Base-by-base conservation (phyloP, 2,113 vertebrate species). In the Hiodon tergisus region DNA sequence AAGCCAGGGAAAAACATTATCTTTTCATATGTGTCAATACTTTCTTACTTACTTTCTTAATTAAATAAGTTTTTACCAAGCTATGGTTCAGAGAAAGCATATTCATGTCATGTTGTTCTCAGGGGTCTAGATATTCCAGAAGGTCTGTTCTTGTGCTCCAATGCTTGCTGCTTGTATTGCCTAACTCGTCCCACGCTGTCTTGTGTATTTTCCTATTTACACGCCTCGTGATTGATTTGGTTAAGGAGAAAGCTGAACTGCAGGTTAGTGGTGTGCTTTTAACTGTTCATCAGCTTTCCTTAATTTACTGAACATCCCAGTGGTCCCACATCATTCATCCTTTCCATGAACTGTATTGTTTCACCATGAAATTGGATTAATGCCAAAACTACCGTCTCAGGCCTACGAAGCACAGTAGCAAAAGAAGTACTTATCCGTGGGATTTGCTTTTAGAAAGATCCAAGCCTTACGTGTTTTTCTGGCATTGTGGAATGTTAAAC, bases 241-340 rank as follows among this genome's bases (percentile, higher is more conserved):
- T 85, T 88, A 88, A 97, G 95, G 93, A 96, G 95, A 92, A 97
- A 96, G 88, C 94, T 95, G 94, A 95, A 95, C 76, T 94, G 95
- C 95, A 97, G 95, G 95, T 97, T 90, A 94, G 95, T 97, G 93
- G 80, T 79, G 78, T 78, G 63, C 31, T 66, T 66, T 48, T 47
- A 2, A 47, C 8, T 31, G 31, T 31, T 31, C 31, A 31, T 31
- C 31, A 31, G 31, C 31, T 31, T 31, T 31, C 31, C 31, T 31
- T 31, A 31, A 31, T 65, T 31, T 65, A 14, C 17, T 8, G 16
- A 65, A 14, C 9, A 3, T 65, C 17, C 9, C 62, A 65, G 9
- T 66, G 13, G 9, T 46, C 11, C 8, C 46, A 11, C 31, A n/a
- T 11, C 31, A 66, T 17, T 66, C 11, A 47, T 17, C 31, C 31